A percentile compares a stretch with the other conserved stretches of the same genome.
These are phyloP conservation scores for Dysmachus trigonus DNA, from an alignment of 2,888 invertebrate genomes.

Conservation along the genomic window DNA sequence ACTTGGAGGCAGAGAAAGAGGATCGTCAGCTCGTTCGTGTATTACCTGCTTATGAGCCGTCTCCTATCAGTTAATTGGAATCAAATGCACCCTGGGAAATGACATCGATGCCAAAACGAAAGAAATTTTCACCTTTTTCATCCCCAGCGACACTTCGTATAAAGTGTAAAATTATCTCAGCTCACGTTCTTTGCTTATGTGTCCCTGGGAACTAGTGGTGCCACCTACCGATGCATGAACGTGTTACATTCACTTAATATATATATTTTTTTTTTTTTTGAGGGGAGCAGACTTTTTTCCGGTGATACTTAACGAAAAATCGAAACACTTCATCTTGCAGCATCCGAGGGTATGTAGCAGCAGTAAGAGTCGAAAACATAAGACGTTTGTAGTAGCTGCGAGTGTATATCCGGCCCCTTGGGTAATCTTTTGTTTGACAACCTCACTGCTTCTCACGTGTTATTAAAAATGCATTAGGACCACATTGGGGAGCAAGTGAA, in stretches of 20 bases:
- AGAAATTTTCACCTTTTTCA: background rate
- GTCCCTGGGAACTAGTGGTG: background rate
- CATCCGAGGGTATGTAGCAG: background rate
- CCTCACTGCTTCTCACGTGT: background rate
- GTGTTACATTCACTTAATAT: background rate
- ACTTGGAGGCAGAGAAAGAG: background rate
- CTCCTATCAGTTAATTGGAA: slow-evolving; percentile 30
- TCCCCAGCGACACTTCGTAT: background rate
- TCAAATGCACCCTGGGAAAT: slow-evolving; percentile 7
- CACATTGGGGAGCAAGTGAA: background rate
- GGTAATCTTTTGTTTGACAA: slow-evolving; percentile 2
- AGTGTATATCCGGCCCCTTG: background rate
- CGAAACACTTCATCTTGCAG: slow-evolving; percentile 7
- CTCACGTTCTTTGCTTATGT: background rate
- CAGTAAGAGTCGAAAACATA: background rate
- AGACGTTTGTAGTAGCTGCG: background rate
- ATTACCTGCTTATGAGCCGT: background rate
- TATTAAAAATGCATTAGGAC: slow-evolving; percentile 49
- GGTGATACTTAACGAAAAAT: background rate
- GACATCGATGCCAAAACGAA: background rate
- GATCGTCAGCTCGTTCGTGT: background rate
- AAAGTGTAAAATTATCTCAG: background rate
- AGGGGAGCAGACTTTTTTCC: background rate
- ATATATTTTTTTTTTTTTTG: background rate
- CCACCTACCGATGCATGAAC: background rate